Conservation (phyloP, 2,113 vertebrate species). For the Chroicocephalus ridibundus region DNA sequence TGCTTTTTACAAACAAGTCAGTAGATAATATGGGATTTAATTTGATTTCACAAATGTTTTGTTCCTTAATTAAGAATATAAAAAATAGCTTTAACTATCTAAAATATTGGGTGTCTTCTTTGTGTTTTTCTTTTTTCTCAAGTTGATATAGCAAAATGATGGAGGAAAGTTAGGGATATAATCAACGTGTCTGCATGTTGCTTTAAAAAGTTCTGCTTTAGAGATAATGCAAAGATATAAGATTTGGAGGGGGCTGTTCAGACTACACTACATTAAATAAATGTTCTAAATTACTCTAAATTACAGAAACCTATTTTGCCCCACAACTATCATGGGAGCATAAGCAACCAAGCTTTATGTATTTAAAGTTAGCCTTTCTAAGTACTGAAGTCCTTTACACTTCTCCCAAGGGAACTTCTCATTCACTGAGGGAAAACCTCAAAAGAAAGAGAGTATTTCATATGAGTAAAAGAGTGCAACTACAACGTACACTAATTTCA, state of each 20-base stretch:
- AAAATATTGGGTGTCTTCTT: rapidly evolving
- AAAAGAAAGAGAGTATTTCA: background rate
- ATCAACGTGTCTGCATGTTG: background rate
- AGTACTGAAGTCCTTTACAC: background rate
- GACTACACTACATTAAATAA: background rate
- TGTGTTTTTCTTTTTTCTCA: background rate
- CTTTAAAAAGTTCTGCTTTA: background rate
- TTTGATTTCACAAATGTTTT: background rate
- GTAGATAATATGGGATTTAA: background rate
- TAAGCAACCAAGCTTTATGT: background rate
- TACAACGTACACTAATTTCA: background rate
- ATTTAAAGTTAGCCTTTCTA: background rate
- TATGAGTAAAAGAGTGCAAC: background rate
- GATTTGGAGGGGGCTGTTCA: background rate
- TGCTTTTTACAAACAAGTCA: background rate
- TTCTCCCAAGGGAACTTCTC: background rate
- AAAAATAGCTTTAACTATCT: background rate
- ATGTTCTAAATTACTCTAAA: background rate
- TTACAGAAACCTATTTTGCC: background rate
- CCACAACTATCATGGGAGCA: background rate
- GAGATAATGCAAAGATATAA: background rate
- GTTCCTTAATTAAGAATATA: background rate
- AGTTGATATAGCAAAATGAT: background rate
- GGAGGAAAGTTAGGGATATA: background rate
- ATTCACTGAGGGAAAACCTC: background rate